These are phyloP conservation scores for Trematocara nigrifrons DNA, from an alignment of 2,113 vertebrate species.

Conservation along the genomic window DNA sequence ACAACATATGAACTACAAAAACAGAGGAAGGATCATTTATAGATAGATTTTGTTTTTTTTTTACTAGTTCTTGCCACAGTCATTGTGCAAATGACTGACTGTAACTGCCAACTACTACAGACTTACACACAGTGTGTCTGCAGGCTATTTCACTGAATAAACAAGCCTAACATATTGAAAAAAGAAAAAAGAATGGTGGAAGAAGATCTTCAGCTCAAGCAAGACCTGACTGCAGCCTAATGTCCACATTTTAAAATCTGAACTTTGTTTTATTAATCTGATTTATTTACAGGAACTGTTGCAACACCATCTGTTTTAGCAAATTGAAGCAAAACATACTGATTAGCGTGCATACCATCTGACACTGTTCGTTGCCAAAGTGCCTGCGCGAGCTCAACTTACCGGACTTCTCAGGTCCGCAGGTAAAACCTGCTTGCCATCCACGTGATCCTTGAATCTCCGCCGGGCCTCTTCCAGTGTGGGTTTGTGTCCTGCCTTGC, in stretches of 20 bases:
- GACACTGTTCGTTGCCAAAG: not conserved
- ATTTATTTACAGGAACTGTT: not conserved
- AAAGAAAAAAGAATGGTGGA: rapidly evolving
- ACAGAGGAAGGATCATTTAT: not conserved
- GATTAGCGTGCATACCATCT: rapidly evolving
- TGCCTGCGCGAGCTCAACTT: not conserved
- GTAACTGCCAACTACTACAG: not conserved
- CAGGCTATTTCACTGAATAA: not conserved
- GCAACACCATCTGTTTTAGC: not conserved
- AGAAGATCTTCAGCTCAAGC: not conserved
- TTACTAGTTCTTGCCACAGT: not conserved
- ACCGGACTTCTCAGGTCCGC: conserved; percentile 96
- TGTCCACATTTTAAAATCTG: not conserved
- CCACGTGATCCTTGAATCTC: conserved; percentile 93
- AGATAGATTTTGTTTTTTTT: rapidly evolving
- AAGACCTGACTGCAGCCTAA: not conserved
- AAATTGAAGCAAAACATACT: not conserved
- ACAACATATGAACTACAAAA: too few species aligned
- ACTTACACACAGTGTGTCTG: rapidly evolving
- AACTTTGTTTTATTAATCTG: not conserved
- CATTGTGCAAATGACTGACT: not conserved
- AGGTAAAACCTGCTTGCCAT: conserved; percentile 83
- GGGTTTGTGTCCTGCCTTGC: conserved; percentile 92
- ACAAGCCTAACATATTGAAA: not conserved
- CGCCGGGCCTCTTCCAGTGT: conserved; percentile 92